Evolutionary conservation across 2,888 invertebrate genomes (phyloP).

Genomic region (Xestia xanthographa): DNA sequence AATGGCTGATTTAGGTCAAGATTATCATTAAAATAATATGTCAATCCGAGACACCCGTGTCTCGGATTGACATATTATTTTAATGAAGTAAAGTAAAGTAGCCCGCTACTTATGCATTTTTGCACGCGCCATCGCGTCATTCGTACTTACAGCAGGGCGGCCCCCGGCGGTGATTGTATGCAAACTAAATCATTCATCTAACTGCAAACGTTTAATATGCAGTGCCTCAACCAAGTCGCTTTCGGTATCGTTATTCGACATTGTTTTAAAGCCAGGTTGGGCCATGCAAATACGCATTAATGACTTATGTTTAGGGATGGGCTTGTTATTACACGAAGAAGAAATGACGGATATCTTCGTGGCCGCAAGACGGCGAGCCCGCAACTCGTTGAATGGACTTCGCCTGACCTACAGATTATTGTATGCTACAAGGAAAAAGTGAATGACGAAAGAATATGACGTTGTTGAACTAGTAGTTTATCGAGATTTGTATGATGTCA

Average conservation of each 20-base stretch:
- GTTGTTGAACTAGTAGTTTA: constrained; percentile 24
- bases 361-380: constrained; percentile 29
- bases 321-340: constrained; percentile 13
- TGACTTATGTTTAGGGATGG: constrained; percentile 49
- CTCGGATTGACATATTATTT: no score
- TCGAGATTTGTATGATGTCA: constrained; percentile 22
- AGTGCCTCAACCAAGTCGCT: constrained; percentile 61
- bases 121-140: constrained; percentile 79
- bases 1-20: constrained; percentile 62
- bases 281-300: constrained; percentile 51
- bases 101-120: constrained; percentile 83
- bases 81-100: no score
- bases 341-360: not conserved
- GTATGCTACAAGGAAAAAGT: constrained; percentile 43
- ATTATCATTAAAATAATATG: constrained; percentile 71
- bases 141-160: constrained; percentile 51
- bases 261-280: constrained; percentile 59
- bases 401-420: constrained; percentile 44
- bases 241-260: constrained; percentile 70
- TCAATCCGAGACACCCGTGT: constrained; percentile 54
- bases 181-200: constrained; percentile 78
- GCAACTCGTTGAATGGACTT: constrained; percentile 30
- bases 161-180: constrained; percentile 81
- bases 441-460: constrained; percentile 53
- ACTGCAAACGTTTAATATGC: constrained; percentile 72